A percentile compares a stretch with the other conserved stretches of the same genome.
phyloP scores from a whole-genome alignment of 2,113 vertebrate species.

The Oryzias melastigma region DNA sequence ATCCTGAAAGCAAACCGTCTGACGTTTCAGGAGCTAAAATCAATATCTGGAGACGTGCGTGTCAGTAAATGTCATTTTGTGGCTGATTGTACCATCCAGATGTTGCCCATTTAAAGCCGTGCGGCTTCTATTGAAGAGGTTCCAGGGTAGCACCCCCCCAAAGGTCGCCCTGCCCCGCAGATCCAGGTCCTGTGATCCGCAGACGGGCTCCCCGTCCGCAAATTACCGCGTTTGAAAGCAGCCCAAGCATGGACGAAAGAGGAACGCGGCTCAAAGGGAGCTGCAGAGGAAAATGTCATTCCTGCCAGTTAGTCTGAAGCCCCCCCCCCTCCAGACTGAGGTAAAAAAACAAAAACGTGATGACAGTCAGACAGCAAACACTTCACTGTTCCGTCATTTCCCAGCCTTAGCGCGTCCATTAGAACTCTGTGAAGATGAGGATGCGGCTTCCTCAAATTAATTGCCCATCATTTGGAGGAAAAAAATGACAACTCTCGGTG shows the following conservation, averaged over 20 bases:
- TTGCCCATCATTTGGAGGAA: constrained; percentile 64
- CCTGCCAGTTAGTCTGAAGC: constrained; percentile 36
- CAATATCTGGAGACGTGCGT: constrained; percentile 54
- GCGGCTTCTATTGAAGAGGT: constrained; percentile 68
- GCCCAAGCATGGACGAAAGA: constrained; percentile 38
- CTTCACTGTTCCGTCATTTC: constrained; percentile 32
- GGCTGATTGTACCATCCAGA: constrained; percentile 72
- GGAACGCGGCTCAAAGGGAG: constrained; percentile 27
- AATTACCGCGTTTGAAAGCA: constrained; percentile 62
- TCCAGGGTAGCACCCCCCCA: constrained; percentile 51
- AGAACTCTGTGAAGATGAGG: constrained; percentile 26
- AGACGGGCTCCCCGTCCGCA: constrained; percentile 56
- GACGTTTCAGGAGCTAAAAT: constrained; percentile 43
- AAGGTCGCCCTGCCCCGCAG: constrained; percentile 42
- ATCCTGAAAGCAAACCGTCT: constrained; percentile 10
- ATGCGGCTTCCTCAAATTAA: constrained; percentile 47
- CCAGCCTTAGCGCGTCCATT: constrained; percentile 28
- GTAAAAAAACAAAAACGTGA: constrained; percentile 30
- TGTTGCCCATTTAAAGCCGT: constrained; percentile 58
- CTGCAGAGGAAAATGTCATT: constrained; percentile 40
- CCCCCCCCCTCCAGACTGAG: constrained; percentile 28
- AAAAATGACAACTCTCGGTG: constrained; percentile 32
- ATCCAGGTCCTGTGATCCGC: constrained; percentile 57
- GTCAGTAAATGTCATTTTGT: constrained; percentile 63
- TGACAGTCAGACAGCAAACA: constrained; percentile 27